These are phyloP conservation scores for Neuroterus valhalla DNA, from an alignment of 1,140 invertebrate genomes.

Conservation along the genomic window DNA sequence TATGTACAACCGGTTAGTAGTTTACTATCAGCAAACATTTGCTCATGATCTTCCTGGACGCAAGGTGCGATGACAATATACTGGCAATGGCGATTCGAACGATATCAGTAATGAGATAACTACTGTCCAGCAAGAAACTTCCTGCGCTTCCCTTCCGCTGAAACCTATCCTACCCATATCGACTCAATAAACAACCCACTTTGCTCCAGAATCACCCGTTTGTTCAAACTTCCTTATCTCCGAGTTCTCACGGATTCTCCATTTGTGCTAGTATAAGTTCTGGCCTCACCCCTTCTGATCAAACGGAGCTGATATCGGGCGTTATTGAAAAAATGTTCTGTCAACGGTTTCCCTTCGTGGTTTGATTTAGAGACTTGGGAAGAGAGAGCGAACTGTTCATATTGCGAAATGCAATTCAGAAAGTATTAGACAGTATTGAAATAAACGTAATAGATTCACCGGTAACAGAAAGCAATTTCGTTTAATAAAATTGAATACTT, in stretches of 20 bases:
- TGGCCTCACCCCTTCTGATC: not conserved
- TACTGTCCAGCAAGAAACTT: conserved; percentile 35
- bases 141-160: not conserved
- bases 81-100: conserved; percentile 37
- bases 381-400: not conserved
- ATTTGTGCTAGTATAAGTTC: not conserved
- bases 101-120: conserved; percentile 66
- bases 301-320: conserved; percentile 6
- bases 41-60: conserved; percentile 48
- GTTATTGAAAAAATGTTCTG: not conserved
- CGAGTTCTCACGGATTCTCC: conserved; percentile 32
- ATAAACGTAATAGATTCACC: no score
- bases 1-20: conserved; percentile 38
- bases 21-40: conserved; percentile 57
- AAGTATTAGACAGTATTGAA: no score
- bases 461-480: conserved; percentile 6
- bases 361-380: not conserved
- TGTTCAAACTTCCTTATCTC: conserved; percentile 58
- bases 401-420: no score
- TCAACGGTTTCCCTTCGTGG: not conserved
- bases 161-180: not conserved
- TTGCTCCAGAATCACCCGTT: conserved; percentile 33
- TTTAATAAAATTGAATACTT: not conserved
- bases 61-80: conserved; percentile 25
- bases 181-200: conserved; percentile 3